A percentile compares a stretch with the other conserved stretches of the same genome.
Evolutionary conservation across 2,797 vertebrate genomes (phyloP).

Genomic region (Oryzias sinensis): DNA sequence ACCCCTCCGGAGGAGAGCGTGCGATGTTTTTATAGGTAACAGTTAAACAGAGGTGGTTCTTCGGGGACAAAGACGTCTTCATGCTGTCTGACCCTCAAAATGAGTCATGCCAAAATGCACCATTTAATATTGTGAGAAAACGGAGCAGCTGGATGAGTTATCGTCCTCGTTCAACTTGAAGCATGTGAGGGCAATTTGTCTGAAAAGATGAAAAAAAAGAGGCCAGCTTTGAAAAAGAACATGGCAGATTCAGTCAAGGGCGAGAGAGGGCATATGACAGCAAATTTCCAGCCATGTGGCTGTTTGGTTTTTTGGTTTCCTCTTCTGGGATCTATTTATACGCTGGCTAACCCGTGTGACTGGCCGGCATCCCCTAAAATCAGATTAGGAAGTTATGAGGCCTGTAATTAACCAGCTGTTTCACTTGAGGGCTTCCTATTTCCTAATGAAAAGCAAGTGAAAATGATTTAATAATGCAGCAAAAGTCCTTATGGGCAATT

Average conservation of each 20-base stretch:
- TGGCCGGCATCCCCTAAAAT: conserved; percentile 60
- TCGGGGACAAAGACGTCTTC: conserved; percentile 64
- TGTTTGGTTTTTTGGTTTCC: conserved; percentile 48
- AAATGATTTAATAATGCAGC: conserved; percentile 56
- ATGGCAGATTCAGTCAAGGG: conserved; percentile 53
- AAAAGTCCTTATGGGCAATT: conserved; percentile 59
- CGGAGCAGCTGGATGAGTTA: conserved; percentile 60
- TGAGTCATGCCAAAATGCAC: conserved; percentile 58
- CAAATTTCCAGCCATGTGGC: conserved; percentile 64
- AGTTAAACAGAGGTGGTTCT: conserved; percentile 57
- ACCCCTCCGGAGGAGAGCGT: conserved; percentile 52
- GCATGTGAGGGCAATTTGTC: conserved; percentile 69
- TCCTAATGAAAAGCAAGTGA: conserved; percentile 56
- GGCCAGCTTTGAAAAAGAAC: conserved; percentile 40
- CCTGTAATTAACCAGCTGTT: conserved; percentile 56
- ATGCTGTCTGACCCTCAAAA: conserved; percentile 51
- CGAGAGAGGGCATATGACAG: conserved; percentile 59
- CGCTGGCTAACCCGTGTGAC: conserved; percentile 29
- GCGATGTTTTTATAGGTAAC: conserved; percentile 67
- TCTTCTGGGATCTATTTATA: conserved; percentile 54
- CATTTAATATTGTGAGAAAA: conserved; percentile 66
- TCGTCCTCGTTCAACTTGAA: conserved; percentile 62
- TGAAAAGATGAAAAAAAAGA: conserved; percentile 55
- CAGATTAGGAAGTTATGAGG: conserved; percentile 66
- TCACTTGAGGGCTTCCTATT: conserved; percentile 44